These are phyloP conservation scores for Lysiphlebus fabarum DNA, from an alignment of 1,140 invertebrate species.

Conservation along the genomic window DNA sequence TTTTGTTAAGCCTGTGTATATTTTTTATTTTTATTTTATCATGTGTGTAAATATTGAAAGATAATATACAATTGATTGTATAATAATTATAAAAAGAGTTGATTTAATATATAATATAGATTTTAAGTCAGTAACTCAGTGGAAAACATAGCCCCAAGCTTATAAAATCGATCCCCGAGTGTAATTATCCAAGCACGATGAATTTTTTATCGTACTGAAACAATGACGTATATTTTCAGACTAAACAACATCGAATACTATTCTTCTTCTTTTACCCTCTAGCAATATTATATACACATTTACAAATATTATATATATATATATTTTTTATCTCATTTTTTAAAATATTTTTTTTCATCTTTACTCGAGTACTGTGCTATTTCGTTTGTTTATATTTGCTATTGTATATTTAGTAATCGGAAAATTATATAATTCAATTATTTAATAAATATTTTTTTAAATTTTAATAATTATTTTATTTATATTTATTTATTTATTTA, in stretches of 20 bases:
- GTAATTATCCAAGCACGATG: constrained; percentile 50
- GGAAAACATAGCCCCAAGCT: constrained; percentile 31
- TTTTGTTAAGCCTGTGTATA: too few relatives aligned
- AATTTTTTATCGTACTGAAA: constrained; percentile 52
- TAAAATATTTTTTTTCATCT: too few relatives aligned
- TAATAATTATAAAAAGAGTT: constrained; percentile 25
- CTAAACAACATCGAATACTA: constrained; percentile 43
- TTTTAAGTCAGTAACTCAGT: constrained; percentile 43
- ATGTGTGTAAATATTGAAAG: background rate
- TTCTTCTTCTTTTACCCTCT: constrained; percentile 23
- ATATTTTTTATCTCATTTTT: constrained; percentile 40
- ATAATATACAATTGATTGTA: background rate
- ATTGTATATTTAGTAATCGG: too few relatives aligned
- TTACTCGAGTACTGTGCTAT: too few relatives aligned
- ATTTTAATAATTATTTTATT: too few relatives aligned
- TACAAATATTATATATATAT: constrained; percentile 1
- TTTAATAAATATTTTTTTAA: too few relatives aligned
- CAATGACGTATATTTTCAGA: constrained; percentile 51
- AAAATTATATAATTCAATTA: too few relatives aligned
- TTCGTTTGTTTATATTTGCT: too few relatives aligned
- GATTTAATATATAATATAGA: constrained; percentile 19
- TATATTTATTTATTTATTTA: too few relatives aligned
- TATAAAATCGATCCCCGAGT: constrained; percentile 30
- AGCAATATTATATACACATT: background rate
- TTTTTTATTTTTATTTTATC: too few relatives aligned